These are phyloP conservation scores for Adelognathus sp. DNA, from an alignment of 2,888 invertebrate species.

Conservation along the genomic window DNA sequence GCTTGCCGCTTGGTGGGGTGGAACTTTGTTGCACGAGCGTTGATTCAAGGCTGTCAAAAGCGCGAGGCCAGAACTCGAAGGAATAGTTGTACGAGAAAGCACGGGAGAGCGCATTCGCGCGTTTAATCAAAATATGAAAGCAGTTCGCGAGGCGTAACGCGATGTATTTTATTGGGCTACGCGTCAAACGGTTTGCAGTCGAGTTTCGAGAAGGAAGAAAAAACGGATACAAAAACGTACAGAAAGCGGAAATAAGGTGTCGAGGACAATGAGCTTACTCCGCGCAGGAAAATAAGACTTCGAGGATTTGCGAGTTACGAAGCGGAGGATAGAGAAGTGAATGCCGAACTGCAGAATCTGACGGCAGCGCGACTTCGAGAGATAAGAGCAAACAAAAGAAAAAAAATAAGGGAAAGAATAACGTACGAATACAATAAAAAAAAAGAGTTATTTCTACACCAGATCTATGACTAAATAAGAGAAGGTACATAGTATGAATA, in stretches of 20 bases:
- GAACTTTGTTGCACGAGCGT: slow-evolving; percentile 10
- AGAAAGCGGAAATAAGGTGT: neutral
- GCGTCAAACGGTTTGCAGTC: slow-evolving; percentile 68
- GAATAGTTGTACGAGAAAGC: slow-evolving; percentile 10
- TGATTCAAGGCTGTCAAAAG: slow-evolving; percentile 25
- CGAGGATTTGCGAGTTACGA: neutral
- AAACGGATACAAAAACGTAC: slow-evolving; percentile 25
- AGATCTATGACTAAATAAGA: slow-evolving; percentile 66
- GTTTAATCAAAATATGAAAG: slow-evolving; percentile 72
- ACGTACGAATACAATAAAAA: slow-evolving; percentile 73
- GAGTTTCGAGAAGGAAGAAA: slow-evolving; percentile 3
- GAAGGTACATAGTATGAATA: slow-evolving; percentile 67
- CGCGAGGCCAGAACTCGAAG: neutral
- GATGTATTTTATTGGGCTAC: slow-evolving; percentile 64
- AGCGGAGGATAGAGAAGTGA: neutral
- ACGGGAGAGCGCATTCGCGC: slow-evolving; percentile 62
- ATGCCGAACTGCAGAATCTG: slow-evolving; percentile 58
- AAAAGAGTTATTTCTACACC: slow-evolving; percentile 77
- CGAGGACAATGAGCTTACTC: slow-evolving; percentile 10
- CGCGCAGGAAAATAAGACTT: slow-evolving; percentile 13
- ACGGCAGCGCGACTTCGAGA: slow-evolving; percentile 58
- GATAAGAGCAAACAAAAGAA: slow-evolving; percentile 34
- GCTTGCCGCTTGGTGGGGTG: neutral
- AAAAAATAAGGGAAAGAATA: slow-evolving; percentile 51
- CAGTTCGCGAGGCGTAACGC: slow-evolving; percentile 54